These are phyloP conservation scores for Formica aserva DNA, from an alignment of 2,888 invertebrate genomes.

Conservation along the genomic window DNA sequence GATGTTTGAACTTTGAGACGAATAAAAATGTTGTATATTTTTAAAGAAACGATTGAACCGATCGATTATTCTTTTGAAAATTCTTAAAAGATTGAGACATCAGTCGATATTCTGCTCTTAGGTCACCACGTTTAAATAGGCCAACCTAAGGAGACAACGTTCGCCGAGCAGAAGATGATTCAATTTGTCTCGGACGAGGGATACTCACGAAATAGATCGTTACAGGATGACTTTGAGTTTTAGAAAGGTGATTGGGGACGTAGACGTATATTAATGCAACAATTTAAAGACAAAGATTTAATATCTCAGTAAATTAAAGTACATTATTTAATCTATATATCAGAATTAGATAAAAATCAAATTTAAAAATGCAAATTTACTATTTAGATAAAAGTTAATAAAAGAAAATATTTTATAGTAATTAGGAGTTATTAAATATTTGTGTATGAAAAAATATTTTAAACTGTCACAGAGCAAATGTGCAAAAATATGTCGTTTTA, in stretches of 20 bases:
- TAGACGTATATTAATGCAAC: background rate
- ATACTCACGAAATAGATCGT: slow-evolving; percentile 57
- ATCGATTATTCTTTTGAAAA: slow-evolving; percentile 11
- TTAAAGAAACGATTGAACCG: background rate
- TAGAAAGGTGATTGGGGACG: background rate
- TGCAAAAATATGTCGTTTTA: background rate
- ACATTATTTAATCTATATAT: background rate
- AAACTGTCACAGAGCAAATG: background rate
- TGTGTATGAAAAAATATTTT: background rate
- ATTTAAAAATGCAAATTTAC: background rate
- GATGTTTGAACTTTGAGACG: background rate
- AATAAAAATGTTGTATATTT: background rate
- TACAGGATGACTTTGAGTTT: slow-evolving; percentile 33
- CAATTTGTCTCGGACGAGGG: slow-evolving; percentile 61
- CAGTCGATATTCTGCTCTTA: slow-evolving; percentile 13
- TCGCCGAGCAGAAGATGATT: slow-evolving; percentile 52
- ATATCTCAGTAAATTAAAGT: background rate
- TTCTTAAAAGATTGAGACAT: background rate
- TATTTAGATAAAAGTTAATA: background rate
- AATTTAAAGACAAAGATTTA: background rate
- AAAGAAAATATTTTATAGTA: background rate
- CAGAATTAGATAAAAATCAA: background rate
- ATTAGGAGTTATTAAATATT: background rate
- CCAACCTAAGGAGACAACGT: slow-evolving; percentile 37
- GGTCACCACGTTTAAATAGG: slow-evolving; percentile 33